These are phyloP conservation scores for Sebastiscus albofasciatus DNA, from an alignment of 2,797 vertebrate genomes.

Conservation along the genomic window DNA sequence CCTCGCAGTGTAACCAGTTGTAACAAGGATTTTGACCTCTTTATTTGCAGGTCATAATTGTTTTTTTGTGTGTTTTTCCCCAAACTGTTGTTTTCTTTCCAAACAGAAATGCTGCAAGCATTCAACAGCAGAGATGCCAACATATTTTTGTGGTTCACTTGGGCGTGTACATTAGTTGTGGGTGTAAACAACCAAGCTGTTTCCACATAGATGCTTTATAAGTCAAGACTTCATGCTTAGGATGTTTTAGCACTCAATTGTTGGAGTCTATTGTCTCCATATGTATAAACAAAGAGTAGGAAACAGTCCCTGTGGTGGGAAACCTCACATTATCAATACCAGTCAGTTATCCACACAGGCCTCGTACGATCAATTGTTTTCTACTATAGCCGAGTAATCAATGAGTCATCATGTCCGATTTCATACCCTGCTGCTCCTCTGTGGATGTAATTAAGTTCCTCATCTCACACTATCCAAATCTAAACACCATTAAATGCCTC, in stretches of 20 bases:
- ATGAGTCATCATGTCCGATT: slow-evolving; percentile 86
- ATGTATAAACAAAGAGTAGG: not conserved
- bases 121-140: not conserved
- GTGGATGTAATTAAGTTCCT: slow-evolving; percentile 62
- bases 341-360: slow-evolving; percentile 37
- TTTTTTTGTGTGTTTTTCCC: not conserved
- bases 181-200: not conserved
- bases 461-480: not conserved
- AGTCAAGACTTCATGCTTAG: not conserved
- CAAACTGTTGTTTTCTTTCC: not conserved
- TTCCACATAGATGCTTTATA: not conserved
- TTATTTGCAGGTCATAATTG: not conserved
- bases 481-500: slow-evolving; percentile 2
- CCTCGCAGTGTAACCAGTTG: not conserved
- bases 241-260: not conserved
- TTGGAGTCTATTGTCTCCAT: not conserved
- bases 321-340: slow-evolving; percentile 17
- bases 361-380: slow-evolving; percentile 60
- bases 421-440: slow-evolving; percentile 81
- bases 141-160: not conserved
- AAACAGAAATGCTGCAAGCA: not conserved
- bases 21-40: slow-evolving; percentile 9
- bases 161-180: not conserved
- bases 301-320: not conserved
- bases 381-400: slow-evolving; percentile 72